Percentiles rank a stretch among this genome's conserved stretches.
phyloP scores from a whole-genome alignment of 2,797 vertebrate species.

The Oryzias sinensis region DNA sequence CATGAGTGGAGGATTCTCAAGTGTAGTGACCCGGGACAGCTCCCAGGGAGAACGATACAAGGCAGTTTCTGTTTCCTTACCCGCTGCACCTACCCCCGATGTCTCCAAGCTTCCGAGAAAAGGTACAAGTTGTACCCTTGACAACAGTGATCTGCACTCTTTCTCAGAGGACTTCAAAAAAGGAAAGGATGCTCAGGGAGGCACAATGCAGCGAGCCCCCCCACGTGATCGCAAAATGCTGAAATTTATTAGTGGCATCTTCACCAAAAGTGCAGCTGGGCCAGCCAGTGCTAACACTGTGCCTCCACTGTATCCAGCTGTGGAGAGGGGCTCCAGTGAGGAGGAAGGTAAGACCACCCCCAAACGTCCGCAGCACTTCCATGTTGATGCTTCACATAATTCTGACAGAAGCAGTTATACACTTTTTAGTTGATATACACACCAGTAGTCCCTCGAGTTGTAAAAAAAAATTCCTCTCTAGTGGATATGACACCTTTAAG shows the following conservation, averaged over 20 bases:
- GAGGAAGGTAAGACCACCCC: conserved; percentile 72
- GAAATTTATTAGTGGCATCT: conserved; percentile 96
- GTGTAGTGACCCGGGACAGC: conserved; percentile 66
- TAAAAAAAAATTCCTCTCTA: too few species aligned
- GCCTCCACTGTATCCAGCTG: conserved; percentile 64
- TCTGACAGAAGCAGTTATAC: not conserved
- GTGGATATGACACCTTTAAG: too few species aligned
- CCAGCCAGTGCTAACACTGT: conserved; percentile 65
- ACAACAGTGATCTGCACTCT: conserved; percentile 89
- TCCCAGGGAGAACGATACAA: conserved; percentile 78
- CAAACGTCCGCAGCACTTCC: not conserved
- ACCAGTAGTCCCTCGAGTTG: too few species aligned
- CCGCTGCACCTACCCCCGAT: conserved; percentile 58
- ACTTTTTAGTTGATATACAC: too few species aligned
- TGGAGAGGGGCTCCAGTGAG: conserved; percentile 77
- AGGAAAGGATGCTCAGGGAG: conserved; percentile 68
- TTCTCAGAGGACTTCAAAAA: conserved; percentile 74
- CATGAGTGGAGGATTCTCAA: conserved; percentile 74
- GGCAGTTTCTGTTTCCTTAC: conserved; percentile 69
- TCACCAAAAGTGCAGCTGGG: conserved; percentile 84
- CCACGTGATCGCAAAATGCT: conserved; percentile 92
- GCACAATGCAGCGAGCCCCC: conserved; percentile 67
- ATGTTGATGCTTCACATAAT: not conserved
- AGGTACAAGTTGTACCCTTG: conserved; percentile 89
- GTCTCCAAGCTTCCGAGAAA: conserved; percentile 76